Evolutionary conservation across 2,888 invertebrate genomes (phyloP).

Genomic region (Andricus quercusramuli): DNA sequence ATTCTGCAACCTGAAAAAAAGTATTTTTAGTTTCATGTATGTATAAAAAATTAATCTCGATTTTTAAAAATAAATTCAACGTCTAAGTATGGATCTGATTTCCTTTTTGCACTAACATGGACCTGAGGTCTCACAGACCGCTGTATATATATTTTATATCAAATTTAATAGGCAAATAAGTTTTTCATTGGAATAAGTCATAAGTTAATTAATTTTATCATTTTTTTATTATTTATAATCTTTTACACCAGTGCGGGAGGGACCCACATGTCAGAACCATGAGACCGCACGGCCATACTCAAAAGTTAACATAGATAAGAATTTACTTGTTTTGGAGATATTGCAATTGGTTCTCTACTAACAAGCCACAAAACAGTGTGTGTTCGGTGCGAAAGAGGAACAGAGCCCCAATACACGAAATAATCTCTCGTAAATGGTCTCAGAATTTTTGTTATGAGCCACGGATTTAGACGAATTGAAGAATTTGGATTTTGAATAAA

Average conservation of each 20-base stretch:
- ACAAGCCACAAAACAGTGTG: slow-evolving; percentile 83
- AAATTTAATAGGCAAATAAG: too few species aligned
- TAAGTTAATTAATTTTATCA: too few species aligned
- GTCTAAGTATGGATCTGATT: too few species aligned
- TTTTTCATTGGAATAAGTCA: too few species aligned
- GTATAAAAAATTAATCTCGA: not conserved
- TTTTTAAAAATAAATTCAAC: not conserved
- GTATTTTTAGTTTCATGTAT: not conserved
- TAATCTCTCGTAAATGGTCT: slow-evolving; percentile 83
- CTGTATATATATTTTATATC: too few species aligned
- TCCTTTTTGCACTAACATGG: too few species aligned
- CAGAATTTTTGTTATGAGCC: slow-evolving; percentile 80
- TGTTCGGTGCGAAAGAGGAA: slow-evolving; percentile 79
- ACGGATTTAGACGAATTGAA: slow-evolving; percentile 79
- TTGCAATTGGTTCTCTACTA: slow-evolving; percentile 81
- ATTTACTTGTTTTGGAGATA: slow-evolving; percentile 82
- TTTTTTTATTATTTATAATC: too few species aligned
- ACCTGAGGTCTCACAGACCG: too few species aligned
- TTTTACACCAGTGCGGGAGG: too few species aligned
- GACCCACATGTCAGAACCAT: too few species aligned
- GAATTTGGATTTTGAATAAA: slow-evolving; percentile 80
- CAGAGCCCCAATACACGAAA: slow-evolving; percentile 78
- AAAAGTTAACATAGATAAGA: not conserved
- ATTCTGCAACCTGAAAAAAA: slow-evolving; percentile 79
- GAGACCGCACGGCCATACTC: too few species aligned